A percentile compares a stretch with the other conserved stretches of the same genome.
Evolutionary conservation across 2,797 vertebrate species (phyloP).

Genomic region (Pelodytes ibericus): DNA sequence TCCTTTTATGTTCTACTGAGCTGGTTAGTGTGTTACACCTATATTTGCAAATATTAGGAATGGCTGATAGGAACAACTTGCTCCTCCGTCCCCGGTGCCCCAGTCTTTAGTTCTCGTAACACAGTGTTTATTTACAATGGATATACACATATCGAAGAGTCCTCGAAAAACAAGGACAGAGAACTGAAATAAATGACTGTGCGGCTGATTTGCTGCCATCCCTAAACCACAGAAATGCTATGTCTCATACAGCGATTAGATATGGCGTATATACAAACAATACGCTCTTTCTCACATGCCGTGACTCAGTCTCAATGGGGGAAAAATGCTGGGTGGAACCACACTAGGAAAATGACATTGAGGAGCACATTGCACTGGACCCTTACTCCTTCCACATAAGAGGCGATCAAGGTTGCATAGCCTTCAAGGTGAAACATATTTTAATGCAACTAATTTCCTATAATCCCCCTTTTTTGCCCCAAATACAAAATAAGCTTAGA

Average conservation of each 20-base stretch:
- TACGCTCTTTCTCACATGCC: background rate
- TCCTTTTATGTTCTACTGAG: too few species aligned
- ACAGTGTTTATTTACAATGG: background rate
- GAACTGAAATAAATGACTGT: background rate
- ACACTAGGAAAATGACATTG: background rate
- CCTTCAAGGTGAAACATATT: too few species aligned
- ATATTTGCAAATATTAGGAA: too few species aligned
- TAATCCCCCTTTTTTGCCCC: too few species aligned
- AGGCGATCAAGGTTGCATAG: too few species aligned
- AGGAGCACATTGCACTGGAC: background rate
- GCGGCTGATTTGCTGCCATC: background rate
- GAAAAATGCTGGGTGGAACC: background rate
- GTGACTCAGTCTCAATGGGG: background rate
- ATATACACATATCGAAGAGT: background rate
- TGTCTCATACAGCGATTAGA: conserved; percentile 3
- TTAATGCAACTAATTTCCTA: too few species aligned
- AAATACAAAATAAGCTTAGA: too few species aligned
- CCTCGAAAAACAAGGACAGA: background rate
- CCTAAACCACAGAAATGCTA: conserved; percentile 2
- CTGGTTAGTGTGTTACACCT: too few species aligned
- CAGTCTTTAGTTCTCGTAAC: background rate
- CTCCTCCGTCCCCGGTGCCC: too few species aligned
- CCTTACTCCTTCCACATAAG: background rate
- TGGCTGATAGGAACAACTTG: too few species aligned
- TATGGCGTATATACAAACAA: background rate